phyloP scores from a whole-genome alignment of 2,888 invertebrate genomes.

The Ferrisia virgata region DNA sequence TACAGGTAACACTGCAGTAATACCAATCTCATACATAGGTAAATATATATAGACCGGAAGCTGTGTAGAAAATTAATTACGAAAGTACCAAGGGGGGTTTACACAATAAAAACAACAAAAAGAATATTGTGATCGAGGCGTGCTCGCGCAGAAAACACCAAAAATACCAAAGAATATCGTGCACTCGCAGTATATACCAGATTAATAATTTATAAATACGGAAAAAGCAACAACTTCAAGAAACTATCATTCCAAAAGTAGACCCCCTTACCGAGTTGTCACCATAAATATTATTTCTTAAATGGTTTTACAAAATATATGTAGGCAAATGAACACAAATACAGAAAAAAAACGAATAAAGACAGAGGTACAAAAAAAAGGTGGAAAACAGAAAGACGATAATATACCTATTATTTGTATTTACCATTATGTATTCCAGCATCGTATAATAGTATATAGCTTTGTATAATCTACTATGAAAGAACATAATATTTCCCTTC shows the following conservation, averaged over 20 bases:
- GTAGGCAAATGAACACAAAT: slow-evolving; percentile 34
- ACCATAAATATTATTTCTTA: slow-evolving; percentile 42
- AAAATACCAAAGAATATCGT: neutral
- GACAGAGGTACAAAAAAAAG: slow-evolving; percentile 20
- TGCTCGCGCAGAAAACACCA: slow-evolving; percentile 13
- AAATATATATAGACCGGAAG: neutral
- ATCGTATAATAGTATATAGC: slow-evolving; percentile 16
- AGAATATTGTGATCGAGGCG: slow-evolving; percentile 1
- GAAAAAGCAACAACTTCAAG: slow-evolving; percentile 18
- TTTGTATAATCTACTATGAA: slow-evolving; percentile 39
- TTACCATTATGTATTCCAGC: slow-evolving; percentile 44
- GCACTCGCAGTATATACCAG: slow-evolving; percentile 11
- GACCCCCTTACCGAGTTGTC: slow-evolving; percentile 43
- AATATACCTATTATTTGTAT: slow-evolving; percentile 45
- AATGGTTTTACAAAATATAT: slow-evolving; percentile 38
- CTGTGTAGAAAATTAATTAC: slow-evolving; percentile 7
- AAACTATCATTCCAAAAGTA: slow-evolving; percentile 34
- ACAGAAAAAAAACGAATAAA: slow-evolving; percentile 21
- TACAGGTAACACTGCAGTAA: no score
- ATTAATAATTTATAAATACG: slow-evolving; percentile 34
- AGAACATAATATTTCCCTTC: slow-evolving; percentile 38
- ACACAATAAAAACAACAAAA: slow-evolving; percentile 18
- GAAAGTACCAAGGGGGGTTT: neutral
- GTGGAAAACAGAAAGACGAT: slow-evolving; percentile 43
- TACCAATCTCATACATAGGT: no score